Evolutionary conservation across 2,113 vertebrate species (phyloP).

Genomic region (Thunnus maccoyii): DNA sequence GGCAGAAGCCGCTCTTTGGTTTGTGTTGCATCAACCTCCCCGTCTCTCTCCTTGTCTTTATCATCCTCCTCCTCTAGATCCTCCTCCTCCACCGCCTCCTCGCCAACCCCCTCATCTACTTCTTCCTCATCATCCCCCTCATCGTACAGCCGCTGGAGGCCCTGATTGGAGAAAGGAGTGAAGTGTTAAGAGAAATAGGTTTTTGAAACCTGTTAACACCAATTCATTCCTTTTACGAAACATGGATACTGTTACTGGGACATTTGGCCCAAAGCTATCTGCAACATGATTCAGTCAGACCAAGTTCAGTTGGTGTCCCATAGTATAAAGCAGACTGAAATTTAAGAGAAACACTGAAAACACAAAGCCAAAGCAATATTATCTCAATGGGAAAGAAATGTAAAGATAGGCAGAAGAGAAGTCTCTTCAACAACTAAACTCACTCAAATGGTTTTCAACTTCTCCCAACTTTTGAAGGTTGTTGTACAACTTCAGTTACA

Average conservation of each 20-base stretch:
- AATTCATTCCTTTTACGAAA: no score
- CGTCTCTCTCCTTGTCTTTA: slow-evolving; percentile 72
- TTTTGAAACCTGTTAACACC: neutral
- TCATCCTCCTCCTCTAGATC: slow-evolving; percentile 81
- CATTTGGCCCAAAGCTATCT: neutral
- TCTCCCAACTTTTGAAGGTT: no score
- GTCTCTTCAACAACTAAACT: neutral
- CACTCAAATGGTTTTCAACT: neutral
- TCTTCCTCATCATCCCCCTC: slow-evolving; percentile 82
- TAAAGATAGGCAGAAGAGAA: neutral
- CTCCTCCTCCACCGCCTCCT: slow-evolving; percentile 76
- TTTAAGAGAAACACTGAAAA: no score
- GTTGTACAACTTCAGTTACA: no score
- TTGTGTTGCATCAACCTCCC: slow-evolving; percentile 64
- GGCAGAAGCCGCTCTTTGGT: slow-evolving; percentile 73
- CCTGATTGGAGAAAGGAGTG: slow-evolving; percentile 53
- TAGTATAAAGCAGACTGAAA: no score
- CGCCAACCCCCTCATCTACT: slow-evolving; percentile 81
- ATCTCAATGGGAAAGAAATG: neutral
- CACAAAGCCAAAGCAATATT: neutral
- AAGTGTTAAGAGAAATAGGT: neutral
- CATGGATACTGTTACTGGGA: no score
- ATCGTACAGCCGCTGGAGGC: slow-evolving; percentile 81
- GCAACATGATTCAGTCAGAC: no score
- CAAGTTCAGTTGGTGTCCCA: no score